A percentile compares a stretch with the other conserved stretches of the same genome.
Conservation (phyloP, 1,140 invertebrate species). For the Tetraneura akinire region DNA sequence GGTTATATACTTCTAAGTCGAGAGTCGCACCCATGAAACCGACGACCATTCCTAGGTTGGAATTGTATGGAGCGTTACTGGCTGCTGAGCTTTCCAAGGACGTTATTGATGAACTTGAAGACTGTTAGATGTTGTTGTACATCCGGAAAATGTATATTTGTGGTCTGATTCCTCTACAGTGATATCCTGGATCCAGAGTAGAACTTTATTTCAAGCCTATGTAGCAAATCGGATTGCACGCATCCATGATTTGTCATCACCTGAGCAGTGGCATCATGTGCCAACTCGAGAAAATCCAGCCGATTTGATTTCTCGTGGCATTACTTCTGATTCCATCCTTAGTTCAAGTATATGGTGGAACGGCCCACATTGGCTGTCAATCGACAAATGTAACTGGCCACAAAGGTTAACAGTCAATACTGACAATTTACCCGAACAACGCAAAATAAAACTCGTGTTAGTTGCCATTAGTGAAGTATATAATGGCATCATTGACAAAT, state of each 20-base stretch:
- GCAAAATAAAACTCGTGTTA: too few species aligned
- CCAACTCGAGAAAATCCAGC: too few species aligned
- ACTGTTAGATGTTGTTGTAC: neutral
- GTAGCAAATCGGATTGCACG: neutral
- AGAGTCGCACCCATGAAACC: constrained; percentile 56
- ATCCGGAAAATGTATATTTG: neutral
- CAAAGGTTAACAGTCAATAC: too few species aligned
- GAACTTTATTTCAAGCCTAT: neutral
- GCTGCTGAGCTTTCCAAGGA: constrained; percentile 49
- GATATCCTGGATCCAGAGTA: neutral
- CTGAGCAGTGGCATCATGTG: too few species aligned
- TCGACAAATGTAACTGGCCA: too few species aligned
- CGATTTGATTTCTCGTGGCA: too few species aligned
- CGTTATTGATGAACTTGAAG: neutral
- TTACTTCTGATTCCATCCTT: too few species aligned
- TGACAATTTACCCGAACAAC: too few species aligned
- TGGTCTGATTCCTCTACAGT: neutral
- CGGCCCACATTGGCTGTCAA: too few species aligned
- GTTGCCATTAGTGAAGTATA: too few species aligned
- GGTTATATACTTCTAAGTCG: constrained; percentile 42
- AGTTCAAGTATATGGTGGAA: too few species aligned
- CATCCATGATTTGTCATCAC: neutral
- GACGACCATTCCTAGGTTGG: constrained; percentile 57
- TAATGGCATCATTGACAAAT: too few species aligned
- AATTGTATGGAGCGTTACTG: constrained; percentile 58